Evolutionary conservation across 1,140 invertebrate genomes (phyloP), one percentile per base, ranked within the genome.

Genomic region (Tenebrio molitor): DNA sequence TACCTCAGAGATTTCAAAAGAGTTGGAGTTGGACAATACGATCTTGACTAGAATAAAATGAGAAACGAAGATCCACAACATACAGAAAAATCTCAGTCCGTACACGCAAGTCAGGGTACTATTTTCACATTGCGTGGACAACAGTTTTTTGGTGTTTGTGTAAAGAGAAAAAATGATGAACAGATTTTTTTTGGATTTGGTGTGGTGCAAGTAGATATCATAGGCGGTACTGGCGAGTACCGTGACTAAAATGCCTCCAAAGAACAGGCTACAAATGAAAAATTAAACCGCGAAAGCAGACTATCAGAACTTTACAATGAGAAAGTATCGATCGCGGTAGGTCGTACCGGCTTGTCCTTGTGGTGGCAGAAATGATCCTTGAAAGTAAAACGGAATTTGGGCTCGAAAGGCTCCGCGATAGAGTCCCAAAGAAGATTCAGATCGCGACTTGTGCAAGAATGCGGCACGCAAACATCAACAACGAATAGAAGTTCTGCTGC

Each of bases 41-140:
- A n/a, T 21, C 19, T 69, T 74, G 5, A 76, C 10, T 10, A 76
- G 8, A 19, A 67, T 86, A 6, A 83, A 77, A 64, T 92, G 91
- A 0, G 89, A 89, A 1, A 91, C 76, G 6, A 91, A 84, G n/a
- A 92, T 86, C 90, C 91, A 92, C 15, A 86, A 80, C 84, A 91
- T 89, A 50, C 88, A 88, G n/a, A 91, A 77, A n/a, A 86, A 84
- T 62, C 88, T 85, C 16, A 90, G 77, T 0, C 89, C 88, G 64
- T 87, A 85, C 25, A 90, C 39, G 71, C 85, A 87, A 17, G 82
- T 79, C 4, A 88, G 69, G 4, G 76, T 73, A 0, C 76, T 78
- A 10, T 78, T 68, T 10, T 63, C 50, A 6, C 68, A 74, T 1
- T 73, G 74, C 19, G 80, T 81, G 1, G 73, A 81, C 21, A 82